Evolutionary conservation across 2,113 vertebrate species (phyloP).

Genomic region (Donacobius atricapilla): DNA sequence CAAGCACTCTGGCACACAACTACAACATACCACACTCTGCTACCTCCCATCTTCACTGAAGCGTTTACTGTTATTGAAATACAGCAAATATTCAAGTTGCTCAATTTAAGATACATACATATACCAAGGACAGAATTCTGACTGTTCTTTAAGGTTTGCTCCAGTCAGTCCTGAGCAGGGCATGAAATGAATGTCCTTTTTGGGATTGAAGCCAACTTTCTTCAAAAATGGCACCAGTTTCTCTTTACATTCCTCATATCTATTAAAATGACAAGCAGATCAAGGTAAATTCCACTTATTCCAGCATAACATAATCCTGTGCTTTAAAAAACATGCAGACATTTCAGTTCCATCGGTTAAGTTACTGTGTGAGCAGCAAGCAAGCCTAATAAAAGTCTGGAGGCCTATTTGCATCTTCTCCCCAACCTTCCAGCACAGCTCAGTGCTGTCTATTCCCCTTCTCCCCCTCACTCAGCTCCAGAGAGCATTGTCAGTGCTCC

Average conservation of each 20-base stretch:
- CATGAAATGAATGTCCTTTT: slow-evolving; percentile 99
- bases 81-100: background rate
- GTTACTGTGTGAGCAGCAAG: background rate
- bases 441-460: background rate
- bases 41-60: background rate
- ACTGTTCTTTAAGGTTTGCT: slow-evolving; percentile 94
- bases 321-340: background rate
- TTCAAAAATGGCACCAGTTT: slow-evolving; percentile 98
- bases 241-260: slow-evolving; percentile 99
- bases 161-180: slow-evolving; percentile 98
- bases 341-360: background rate
- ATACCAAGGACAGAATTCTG: slow-evolving; percentile 92
- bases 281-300: background rate
- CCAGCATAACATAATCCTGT: background rate
- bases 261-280: slow-evolving; percentile 61
- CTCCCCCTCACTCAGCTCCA: background rate
- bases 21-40: background rate
- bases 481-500: background rate
- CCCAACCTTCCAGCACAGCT: background rate
- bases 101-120: slow-evolving; percentile 82
- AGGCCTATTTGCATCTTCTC: background rate
- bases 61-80: background rate
- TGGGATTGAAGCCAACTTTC: slow-evolving; percentile 99
- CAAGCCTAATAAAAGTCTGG: background rate
- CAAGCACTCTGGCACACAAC: background rate